phyloP scores from a whole-genome alignment of 2,888 invertebrate species.

The Patella pellucida region DNA sequence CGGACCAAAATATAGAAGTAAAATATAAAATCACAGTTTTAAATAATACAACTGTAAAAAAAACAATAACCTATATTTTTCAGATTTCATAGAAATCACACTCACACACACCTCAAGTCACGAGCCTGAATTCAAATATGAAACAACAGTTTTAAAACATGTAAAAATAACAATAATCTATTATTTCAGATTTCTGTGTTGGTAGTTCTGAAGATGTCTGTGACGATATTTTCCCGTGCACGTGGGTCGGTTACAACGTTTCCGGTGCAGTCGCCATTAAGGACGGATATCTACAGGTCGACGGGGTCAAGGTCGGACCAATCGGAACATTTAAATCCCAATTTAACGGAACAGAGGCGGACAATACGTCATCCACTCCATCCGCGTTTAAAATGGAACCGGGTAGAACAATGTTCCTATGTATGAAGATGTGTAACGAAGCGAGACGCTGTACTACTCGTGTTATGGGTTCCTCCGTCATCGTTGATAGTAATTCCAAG shows the following conservation, averaged over 20 bases:
- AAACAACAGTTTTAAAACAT: too few species aligned
- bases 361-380: not conserved
- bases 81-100: too few species aligned
- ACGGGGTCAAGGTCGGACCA: conserved; percentile 6
- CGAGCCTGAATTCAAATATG: too few species aligned
- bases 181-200: conserved; percentile 21
- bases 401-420: conserved; percentile 44
- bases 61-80: too few species aligned
- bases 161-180: too few species aligned
- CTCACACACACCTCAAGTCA: too few species aligned
- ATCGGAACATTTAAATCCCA: conserved; percentile 20
- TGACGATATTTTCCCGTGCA: conserved; percentile 34
- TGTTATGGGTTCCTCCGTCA: conserved; percentile 37
- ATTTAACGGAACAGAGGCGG: conserved; percentile 17
- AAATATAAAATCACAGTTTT: too few species aligned
- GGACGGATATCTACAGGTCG: conserved; percentile 23
- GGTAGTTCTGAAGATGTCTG: conserved; percentile 19
- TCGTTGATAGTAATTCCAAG: conserved; percentile 29
- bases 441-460: conserved; percentile 43
- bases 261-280: conserved; percentile 25
- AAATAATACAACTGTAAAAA: too few species aligned
- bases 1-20: too few species aligned
- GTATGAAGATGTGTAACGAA: conserved; percentile 43
- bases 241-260: conserved; percentile 25
- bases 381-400: conserved; percentile 44